These are phyloP conservation scores for Gastracanthus pulcherrimus DNA, from an alignment of 2,888 invertebrate species.

Conservation along the genomic window DNA sequence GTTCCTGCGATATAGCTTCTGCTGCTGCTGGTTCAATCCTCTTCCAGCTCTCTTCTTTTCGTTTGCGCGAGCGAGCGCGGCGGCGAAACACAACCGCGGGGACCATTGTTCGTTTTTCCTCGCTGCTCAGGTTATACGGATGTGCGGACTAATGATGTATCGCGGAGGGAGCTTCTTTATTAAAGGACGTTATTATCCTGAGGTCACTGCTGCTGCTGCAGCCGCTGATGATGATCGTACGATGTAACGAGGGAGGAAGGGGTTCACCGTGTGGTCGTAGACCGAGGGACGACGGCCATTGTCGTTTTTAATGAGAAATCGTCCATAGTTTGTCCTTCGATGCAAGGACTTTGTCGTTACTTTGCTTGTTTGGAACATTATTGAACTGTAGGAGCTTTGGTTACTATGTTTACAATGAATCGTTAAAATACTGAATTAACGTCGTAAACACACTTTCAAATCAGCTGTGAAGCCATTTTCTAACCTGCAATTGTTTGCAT, in stretches of 20 bases:
- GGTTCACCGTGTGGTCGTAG: background rate
- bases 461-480: no score
- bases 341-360: background rate
- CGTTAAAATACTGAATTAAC: no score
- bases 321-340: background rate
- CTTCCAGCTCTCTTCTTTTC: constrained; percentile 60
- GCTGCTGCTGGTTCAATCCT: background rate
- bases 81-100: constrained; percentile 70
- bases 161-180: constrained; percentile 51
- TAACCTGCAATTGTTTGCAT: no score
- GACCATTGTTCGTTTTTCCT: constrained; percentile 50
- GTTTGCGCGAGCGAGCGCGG: constrained; percentile 61
- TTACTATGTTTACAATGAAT: background rate
- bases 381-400: no score
- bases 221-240: no score
- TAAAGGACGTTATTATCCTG: constrained; percentile 45
- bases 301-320: constrained; percentile 36
- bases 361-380: background rate
- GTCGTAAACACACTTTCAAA: no score
- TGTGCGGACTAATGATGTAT: constrained; percentile 51
- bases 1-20: constrained; percentile 6
- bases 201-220: constrained; percentile 3
- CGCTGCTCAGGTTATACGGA: background rate
- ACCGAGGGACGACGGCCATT: background rate
- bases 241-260: background rate